Base-by-base conservation (phyloP, 2,888 invertebrate genomes). In the Operophtera brumata region DNA sequence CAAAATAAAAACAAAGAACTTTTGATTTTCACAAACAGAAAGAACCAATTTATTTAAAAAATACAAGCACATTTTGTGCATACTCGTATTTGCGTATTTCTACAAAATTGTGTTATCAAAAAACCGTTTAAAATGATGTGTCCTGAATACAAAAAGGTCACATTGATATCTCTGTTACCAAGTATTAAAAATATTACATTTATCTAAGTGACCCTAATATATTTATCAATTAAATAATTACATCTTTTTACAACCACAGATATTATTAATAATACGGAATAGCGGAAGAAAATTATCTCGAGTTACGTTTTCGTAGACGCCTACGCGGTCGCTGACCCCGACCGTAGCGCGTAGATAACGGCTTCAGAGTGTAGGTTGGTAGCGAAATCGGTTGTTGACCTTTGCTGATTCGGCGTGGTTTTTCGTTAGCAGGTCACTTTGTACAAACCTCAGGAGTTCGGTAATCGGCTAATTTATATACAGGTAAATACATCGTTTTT, bases 261-360 rank as follows among this genome's bases (percentile, higher is more conserved):
- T 6, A n/a, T n/a, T n/a, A n/a, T n/a, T n/a, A n/a, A n/a, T 34
- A 34, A 34, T n/a, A 34, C 34, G 3, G 11, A 35, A 41, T 13
- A 41, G 12, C 36, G 37, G 43, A 41, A 42, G 35, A 20, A 40
- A 51, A 40, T 51, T 35, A 40, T 42, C 13, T 44, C 32, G 13
- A 0, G 11, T 36, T 37, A 37, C 37, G 26, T 10, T 40, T 41
- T 52, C 61, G 59, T 64, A 61, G 61, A 58, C 55, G 61, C 62
- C 62, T 60, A 62, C 64, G 61, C 59, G 62, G 62, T 28, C 58
- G 14, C 45, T 62, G 26, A 59, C 52, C 64, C 46, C 47, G 47
- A 57, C 14, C 55, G 59, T 61, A 59, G 54, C 62, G 45, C 34
- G 51, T 45, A 43, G 60, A 58, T 57, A 61, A 53, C 47, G 54